Conservation (phyloP, 2,888 invertebrate species). For the Amiota minor region DNA sequence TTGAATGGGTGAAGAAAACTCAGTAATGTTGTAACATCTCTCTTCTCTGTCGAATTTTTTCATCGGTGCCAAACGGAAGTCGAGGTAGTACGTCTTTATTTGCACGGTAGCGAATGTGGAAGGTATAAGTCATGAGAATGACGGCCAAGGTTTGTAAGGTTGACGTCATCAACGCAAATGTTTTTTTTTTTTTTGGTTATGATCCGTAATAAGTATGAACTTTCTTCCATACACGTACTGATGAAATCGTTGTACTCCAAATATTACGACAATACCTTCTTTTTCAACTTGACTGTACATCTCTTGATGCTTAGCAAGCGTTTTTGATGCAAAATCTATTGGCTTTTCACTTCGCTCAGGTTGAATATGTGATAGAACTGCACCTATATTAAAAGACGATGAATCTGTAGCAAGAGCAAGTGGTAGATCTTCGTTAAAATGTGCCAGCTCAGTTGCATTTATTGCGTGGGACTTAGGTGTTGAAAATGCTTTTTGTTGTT, state of each 20-base stretch:
- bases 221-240: not conserved
- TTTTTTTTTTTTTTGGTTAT: no score
- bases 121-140: no score
- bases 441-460: not conserved
- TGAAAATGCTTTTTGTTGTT: conserved; percentile 2
- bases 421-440: not conserved
- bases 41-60: no score
- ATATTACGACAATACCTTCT: no score
- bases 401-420: not conserved
- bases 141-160: no score
- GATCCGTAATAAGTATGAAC: not conserved
- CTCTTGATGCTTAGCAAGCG: not conserved
- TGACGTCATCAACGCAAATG: no score
- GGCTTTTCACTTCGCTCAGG: not conserved
- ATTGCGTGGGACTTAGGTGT: not conserved
- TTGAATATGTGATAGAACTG: not conserved
- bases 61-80: no score
- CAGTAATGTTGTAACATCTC: no score
- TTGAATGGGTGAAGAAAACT: no score
- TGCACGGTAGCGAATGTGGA: no score
- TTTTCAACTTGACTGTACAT: no score
- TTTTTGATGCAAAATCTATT: not conserved
- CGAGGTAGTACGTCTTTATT: no score
- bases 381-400: not conserved
- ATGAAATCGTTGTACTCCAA: not conserved